Conservation (phyloP, 2,888 invertebrate species). For the Heliconius erato region DNA sequence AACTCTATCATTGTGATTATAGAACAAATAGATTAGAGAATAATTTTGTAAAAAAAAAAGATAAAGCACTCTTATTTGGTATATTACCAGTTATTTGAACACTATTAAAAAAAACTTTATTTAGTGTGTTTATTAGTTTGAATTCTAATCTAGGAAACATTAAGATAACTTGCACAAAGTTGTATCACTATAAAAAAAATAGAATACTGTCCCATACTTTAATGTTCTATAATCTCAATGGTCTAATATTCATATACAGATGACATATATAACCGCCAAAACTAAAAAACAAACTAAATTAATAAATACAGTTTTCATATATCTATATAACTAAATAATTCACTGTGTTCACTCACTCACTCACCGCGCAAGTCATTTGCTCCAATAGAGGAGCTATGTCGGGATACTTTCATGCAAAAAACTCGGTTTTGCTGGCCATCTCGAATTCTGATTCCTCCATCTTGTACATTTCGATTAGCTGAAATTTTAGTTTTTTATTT, state of each 20-base stretch:
- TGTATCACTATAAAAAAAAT: not conserved
- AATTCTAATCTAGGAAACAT: no score
- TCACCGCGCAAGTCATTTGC: constrained; percentile 67
- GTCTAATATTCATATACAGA: not conserved
- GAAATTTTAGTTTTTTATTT: constrained; percentile 49
- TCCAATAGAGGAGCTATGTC: constrained; percentile 78
- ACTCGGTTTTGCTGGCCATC: constrained; percentile 94
- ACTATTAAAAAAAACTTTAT: no score
- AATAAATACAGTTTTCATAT: no score
- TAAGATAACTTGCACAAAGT: no score
- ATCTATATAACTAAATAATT: not conserved
- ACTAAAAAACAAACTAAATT: not conserved
- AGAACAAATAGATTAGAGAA: no score
- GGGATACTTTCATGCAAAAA: constrained; percentile 92
- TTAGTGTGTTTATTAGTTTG: no score
- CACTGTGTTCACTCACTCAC: constrained; percentile 38
- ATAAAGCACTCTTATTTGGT: no score
- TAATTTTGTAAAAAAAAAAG: no score
- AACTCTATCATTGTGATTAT: no score
- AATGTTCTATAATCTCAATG: not conserved
- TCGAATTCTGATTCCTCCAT: constrained; percentile 96
- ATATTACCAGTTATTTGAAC: no score
- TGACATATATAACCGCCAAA: not conserved
- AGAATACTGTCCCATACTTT: not conserved
- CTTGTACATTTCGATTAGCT: constrained; percentile 97